Percentiles rank a stretch among this genome's conserved stretches.
Evolutionary conservation across 2,888 invertebrate species (phyloP).

Genomic region (Pheosia tremula): DNA sequence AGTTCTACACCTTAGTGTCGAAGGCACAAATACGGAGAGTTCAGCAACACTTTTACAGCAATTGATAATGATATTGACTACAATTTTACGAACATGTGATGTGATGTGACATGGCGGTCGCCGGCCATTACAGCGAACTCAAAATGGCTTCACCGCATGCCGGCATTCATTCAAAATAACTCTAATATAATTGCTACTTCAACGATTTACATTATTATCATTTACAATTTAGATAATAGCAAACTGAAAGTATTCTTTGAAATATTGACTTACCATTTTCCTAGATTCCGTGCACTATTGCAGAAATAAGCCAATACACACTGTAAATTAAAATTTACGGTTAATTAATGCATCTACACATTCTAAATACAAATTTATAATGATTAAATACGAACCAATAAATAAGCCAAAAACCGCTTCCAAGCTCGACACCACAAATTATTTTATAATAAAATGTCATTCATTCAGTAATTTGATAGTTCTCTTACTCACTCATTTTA

Average conservation of each 20-base stretch:
- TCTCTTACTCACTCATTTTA: no score
- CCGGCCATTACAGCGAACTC: constrained; percentile 59
- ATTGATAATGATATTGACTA: not conserved
- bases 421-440: not conserved
- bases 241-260: not conserved
- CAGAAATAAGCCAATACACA: not conserved
- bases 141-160: constrained; percentile 74
- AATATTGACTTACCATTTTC: not conserved
- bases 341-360: not conserved
- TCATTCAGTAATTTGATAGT: not conserved
- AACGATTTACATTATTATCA: not conserved
- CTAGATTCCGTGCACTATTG: not conserved
- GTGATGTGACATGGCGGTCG: constrained; percentile 75
- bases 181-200: not conserved
- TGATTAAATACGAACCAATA: not conserved
- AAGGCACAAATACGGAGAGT: not conserved
- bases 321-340: not conserved
- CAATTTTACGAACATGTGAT: constrained; percentile 18
- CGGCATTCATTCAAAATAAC: constrained; percentile 45
- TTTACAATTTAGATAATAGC: not conserved
- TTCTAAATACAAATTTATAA: not conserved
- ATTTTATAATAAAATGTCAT: not conserved
- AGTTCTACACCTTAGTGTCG: not conserved
- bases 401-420: constrained; percentile 1
- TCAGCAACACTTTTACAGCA: no score